Base-by-base conservation (phyloP, 1,140 invertebrate genomes). In the Papilio polytes region DNA sequence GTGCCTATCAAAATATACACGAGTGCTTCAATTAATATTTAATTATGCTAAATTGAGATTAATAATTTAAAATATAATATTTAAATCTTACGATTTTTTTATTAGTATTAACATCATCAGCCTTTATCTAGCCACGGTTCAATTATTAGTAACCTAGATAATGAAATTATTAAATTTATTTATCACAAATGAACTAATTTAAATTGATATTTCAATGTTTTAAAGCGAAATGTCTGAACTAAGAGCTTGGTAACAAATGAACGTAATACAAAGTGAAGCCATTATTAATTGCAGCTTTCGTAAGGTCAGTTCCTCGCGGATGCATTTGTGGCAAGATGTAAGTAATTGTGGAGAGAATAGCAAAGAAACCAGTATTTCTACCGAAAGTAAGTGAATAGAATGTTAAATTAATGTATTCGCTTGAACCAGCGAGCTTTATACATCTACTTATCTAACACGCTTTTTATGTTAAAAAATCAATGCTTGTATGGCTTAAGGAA, bases 231-330 rank as follows among this genome's bases (percentile, higher is more conserved):
- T 26, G 63, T 70, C 56, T 59, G 26, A 70, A 70, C 13, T 31
- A 36, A 36, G 13, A 70, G 63, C 63, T 31, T 12, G 31, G 63
- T 70, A 70, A 70, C 26, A 70, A 70, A 70, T 70, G 63, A 26
- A 31, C 13, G 26, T 70, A 13, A 70, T 31, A 70, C 63, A 70
- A 70, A 70, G 63, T 70, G 63, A 70, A 70, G 22, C 13, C 63
- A 36, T 70, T 70, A 70, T 26, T 70, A 70, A 70, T 70, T 70
- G 63, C 63, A 70, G 26, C 63, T 70, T 70, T 31, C 63, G 63
- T 70, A 70, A 70, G 63, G 63, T 70, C 13, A 70, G 26, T 18
- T 63, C 63, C 63, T 70, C 13, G 26, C 13, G 63, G 63, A 70
- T 70, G 4, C 13, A 70, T 70, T 70, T 70, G 22, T 31, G 63